Evolutionary conservation across 1,140 invertebrate genomes (phyloP).

Genomic region (Aphis craccivora): DNA sequence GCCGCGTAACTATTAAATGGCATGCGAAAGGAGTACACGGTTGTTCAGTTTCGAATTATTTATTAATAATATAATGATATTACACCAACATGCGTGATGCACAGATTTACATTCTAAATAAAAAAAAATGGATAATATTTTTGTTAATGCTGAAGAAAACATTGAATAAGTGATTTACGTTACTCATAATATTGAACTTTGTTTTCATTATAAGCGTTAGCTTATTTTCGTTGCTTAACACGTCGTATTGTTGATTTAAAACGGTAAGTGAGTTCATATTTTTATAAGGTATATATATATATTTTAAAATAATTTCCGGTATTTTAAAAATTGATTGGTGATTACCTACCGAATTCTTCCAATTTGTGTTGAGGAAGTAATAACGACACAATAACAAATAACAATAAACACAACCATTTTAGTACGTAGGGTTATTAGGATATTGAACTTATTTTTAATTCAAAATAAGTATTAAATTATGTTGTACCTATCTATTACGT

Average conservation of each 20-base stretch:
- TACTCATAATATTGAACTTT: background rate
- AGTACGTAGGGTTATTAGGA: background rate
- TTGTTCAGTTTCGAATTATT: background rate
- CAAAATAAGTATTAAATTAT: background rate
- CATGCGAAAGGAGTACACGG: background rate
- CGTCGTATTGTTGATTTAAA: background rate
- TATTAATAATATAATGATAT: background rate
- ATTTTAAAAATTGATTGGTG: background rate
- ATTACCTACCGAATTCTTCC: background rate
- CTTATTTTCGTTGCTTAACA: background rate
- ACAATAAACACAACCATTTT: too few species aligned
- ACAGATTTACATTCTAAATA: background rate
- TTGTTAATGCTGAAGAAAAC: background rate
- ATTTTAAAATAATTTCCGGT: background rate
- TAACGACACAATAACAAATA: background rate
- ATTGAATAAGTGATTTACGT: background rate
- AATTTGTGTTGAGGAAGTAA: background rate
- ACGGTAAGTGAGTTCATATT: background rate
- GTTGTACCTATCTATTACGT: background rate
- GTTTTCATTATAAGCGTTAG: background rate
- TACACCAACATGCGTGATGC: background rate
- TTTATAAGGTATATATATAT: background rate
- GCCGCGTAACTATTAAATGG: background rate
- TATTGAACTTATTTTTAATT: background rate
- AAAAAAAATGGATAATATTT: background rate